Percentiles rank a stretch among this genome's conserved stretches.
phyloP scores from a whole-genome alignment of 2,888 invertebrate genomes.

The Cenopis cana region DNA sequence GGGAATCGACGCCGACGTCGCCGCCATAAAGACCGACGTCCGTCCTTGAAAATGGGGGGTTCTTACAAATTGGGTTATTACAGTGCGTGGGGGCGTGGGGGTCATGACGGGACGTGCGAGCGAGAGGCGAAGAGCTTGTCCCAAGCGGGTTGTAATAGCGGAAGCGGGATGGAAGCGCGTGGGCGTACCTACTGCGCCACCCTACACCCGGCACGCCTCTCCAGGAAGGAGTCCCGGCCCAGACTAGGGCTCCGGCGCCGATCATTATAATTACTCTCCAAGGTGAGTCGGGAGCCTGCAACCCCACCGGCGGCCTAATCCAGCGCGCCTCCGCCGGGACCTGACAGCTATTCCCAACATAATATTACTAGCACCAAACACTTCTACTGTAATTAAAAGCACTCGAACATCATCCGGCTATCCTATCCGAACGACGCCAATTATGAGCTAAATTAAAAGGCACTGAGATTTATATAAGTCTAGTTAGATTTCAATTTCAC shows the following conservation, averaged over 20 bases:
- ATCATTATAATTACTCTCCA: constrained; percentile 85
- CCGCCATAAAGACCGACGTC: constrained; percentile 85
- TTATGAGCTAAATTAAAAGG: constrained; percentile 72
- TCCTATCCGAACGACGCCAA: constrained; percentile 69
- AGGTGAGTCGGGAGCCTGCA: constrained; percentile 79
- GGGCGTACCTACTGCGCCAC: constrained; percentile 81
- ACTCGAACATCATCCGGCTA: constrained; percentile 73
- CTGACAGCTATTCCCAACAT: constrained; percentile 71
- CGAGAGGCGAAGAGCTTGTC: constrained; percentile 56
- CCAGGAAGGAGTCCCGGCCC: constrained; percentile 81
- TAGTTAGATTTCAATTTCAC: constrained; percentile 59
- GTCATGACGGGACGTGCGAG: constrained; percentile 71
- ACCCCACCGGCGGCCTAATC: constrained; percentile 76
- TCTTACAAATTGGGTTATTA: constrained; percentile 86
- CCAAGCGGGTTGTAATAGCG: constrained; percentile 50
- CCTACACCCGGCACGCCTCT: constrained; percentile 79
- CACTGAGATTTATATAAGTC: constrained; percentile 62
- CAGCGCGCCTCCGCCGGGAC: constrained; percentile 73
- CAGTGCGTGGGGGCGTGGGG: constrained; percentile 77
- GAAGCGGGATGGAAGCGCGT: constrained; percentile 69
- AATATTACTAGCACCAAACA: constrained; percentile 73
- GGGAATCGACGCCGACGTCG: constrained; percentile 84
- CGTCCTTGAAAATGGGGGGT: constrained; percentile 85
- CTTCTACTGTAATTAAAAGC: constrained; percentile 61
- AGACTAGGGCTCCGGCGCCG: constrained; percentile 81